Evolutionary conservation across 2,113 vertebrate species (phyloP).

Genomic region (Delphinus delphis): DNA sequence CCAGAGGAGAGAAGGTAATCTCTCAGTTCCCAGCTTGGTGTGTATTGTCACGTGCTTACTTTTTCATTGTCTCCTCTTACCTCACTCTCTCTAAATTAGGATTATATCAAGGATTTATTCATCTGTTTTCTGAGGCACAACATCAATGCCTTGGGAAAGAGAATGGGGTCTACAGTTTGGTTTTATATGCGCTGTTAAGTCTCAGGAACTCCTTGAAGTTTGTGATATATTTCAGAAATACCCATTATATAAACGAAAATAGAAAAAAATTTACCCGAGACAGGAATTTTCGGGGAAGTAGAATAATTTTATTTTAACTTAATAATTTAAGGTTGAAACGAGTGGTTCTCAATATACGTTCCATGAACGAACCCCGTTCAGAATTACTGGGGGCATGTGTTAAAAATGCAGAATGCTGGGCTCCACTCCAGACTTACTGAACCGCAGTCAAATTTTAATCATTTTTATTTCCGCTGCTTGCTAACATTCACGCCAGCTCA

Average conservation of each 20-base stretch:
- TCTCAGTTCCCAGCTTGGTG: not conserved
- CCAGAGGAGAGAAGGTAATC: not conserved
- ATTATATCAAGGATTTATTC: not conserved
- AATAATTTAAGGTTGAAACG: not conserved
- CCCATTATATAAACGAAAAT: not conserved
- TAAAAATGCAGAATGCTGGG: not conserved
- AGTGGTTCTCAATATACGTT: not conserved
- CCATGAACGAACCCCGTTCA: not conserved
- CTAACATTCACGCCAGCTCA: not conserved
- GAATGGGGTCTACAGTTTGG: not conserved
- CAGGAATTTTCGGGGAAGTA: not conserved
- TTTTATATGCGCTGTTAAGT: not conserved
- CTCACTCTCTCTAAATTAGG: not conserved
- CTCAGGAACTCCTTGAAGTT: not conserved
- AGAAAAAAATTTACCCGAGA: not conserved
- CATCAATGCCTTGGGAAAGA: not conserved
- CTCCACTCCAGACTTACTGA: not conserved
- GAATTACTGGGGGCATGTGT: not conserved
- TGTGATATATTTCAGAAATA: not conserved
- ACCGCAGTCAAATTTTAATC: not conserved
- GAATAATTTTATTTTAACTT: constrained; percentile 28
- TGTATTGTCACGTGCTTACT: not conserved
- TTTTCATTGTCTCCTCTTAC: not conserved
- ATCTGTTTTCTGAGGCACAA: not conserved
- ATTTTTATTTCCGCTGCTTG: constrained; percentile 21